phyloP scores from a whole-genome alignment of 2,888 invertebrate species.

The Hartigia nigra region DNA sequence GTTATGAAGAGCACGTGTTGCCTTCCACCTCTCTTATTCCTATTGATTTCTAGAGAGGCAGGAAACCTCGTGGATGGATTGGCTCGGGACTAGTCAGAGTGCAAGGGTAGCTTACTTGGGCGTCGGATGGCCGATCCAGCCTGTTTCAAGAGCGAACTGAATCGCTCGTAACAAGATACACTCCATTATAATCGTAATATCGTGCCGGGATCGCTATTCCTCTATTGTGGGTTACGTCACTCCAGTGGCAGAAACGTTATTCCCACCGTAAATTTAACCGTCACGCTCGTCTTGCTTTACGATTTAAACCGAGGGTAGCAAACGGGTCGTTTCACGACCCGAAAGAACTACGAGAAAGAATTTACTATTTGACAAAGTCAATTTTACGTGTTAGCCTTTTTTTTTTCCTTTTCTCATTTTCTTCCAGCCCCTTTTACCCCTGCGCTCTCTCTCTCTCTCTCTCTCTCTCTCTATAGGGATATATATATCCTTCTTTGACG shows the following conservation, averaged over 20 bases:
- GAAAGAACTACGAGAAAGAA: background rate
- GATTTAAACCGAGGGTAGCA: background rate
- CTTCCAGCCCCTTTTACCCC: background rate
- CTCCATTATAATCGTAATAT: background rate
- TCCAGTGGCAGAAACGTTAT: background rate
- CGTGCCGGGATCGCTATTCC: background rate
- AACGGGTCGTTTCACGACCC: background rate
- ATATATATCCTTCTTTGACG: too few species aligned
- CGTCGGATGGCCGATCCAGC: background rate
- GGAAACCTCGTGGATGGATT: background rate
- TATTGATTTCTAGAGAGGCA: background rate
- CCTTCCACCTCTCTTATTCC: background rate
- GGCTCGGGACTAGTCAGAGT: background rate
- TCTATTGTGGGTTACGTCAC: background rate
- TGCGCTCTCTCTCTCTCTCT: slow-evolving; percentile 19
- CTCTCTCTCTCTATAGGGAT: background rate
- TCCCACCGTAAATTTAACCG: background rate
- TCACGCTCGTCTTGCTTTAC: background rate
- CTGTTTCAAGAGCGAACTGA: background rate
- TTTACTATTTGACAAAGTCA: slow-evolving; percentile 1
- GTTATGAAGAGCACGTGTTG: background rate
- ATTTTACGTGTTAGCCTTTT: background rate
- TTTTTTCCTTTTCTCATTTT: background rate
- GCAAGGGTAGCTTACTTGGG: background rate
- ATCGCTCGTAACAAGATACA: background rate